Base-by-base conservation (phyloP, 2,113 vertebrate species). In the Trogon surrucura region DNA sequence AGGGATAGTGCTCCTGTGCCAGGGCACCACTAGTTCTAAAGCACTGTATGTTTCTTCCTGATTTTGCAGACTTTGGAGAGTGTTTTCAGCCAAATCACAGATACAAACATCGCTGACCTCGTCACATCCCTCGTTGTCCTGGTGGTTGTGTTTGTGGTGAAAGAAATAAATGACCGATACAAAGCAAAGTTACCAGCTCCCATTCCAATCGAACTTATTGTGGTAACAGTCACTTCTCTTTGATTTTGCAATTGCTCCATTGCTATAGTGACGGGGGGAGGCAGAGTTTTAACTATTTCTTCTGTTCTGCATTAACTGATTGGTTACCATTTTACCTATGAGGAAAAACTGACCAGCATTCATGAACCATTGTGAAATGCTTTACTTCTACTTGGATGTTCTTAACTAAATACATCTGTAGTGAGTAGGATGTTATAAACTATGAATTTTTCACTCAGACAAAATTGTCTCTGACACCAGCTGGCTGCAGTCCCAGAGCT, bases 191-290 rank as follows among this genome's bases (percentile, higher is more conserved):
- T 99, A 41, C 99, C 99, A 1, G 94, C 99, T 61, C 99, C 99
- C 16, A 99, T 99, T 67, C 99, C 99, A 0, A 99, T 99, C 13
- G 99, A 99, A 93, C 98, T 99, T 69, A 97, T 99, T 47, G 96
- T 99, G 99, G 99, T 99, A 98, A 99, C 58, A 5, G 70, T 75
- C 67, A 32, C 41, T 75, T 80, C 47, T 22, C 47, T 80, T 48
- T 20, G 78, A 81, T 88, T 81, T 78, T 50, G 70, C 54, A 75
- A 75, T 50, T 60, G 19, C 20, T 89, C 26, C 29, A 11, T 36
- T 50, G 18, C 57, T 34, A 27, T 0, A 41, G 48, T 18, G 0
- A 62, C n/a, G 51, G 0, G 0, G 72, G 41, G 50, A 61, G 75
- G 19, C 30, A 58, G 45, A 13, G 10, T 82, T 86, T 95, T 85